A percentile compares a stretch with the other conserved stretches of the same genome.
Conservation (phyloP, 2,113 vertebrate species). For the Neolamprologus cancellatus region DNA sequence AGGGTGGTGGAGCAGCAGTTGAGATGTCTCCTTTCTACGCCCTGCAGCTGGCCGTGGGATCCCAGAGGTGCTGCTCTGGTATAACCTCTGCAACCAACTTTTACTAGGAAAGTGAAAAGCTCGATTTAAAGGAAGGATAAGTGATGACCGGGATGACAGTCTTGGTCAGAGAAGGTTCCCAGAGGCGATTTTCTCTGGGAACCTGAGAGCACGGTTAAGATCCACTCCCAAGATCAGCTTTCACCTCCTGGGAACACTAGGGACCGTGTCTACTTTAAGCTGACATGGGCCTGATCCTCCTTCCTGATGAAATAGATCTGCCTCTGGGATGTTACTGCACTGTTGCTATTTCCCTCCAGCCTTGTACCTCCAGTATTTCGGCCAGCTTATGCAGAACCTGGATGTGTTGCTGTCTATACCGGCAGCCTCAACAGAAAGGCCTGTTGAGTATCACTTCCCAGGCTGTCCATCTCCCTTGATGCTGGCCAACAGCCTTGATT, state of each 20-base stretch:
- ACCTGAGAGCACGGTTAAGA: not conserved
- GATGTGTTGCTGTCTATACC: not conserved
- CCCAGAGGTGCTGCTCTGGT: not conserved
- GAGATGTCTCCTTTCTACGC: not conserved
- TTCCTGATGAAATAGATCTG: not conserved
- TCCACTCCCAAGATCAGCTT: not conserved
- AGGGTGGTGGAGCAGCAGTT: not conserved
- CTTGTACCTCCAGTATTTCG: not conserved
- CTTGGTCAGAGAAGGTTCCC: not conserved
- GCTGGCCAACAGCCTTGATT: not conserved
- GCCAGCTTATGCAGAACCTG: not conserved
- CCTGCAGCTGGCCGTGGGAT: not conserved
- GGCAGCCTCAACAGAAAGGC: not conserved
- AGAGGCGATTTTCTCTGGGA: not conserved
- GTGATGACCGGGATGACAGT: not conserved
- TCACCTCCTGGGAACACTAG: accelerated
- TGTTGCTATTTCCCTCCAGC: not conserved
- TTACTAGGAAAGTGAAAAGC: not conserved
- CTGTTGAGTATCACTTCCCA: not conserved
- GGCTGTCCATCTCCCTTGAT: not conserved
- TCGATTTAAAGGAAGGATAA: not conserved
- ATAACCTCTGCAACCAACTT: not conserved
- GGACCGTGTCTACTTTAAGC: not conserved
- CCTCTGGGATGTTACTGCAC: not conserved
- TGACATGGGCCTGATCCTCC: not conserved